Base-by-base conservation (phyloP, 2,797 vertebrate species). In the Fistularia commersonii region DNA sequence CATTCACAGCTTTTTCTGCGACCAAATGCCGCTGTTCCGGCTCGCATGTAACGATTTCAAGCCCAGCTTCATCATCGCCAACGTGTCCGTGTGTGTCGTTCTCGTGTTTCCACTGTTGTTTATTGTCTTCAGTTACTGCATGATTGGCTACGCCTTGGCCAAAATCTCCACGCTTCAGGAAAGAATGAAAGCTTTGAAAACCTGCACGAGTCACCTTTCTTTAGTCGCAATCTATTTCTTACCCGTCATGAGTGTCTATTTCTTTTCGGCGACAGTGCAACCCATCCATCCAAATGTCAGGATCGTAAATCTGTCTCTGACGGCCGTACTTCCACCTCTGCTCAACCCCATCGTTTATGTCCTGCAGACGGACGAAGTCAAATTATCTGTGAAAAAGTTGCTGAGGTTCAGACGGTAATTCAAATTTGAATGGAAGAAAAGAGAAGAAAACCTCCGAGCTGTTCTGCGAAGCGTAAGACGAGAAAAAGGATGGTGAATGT, bases 271-370 rank as follows among this genome's bases (percentile, higher is more conserved):
- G 0, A n/a, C 81, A 3, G 41, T 32, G 13, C n/a, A 34, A 37
- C 61, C 54, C 4, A 84, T 87, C n/a, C 51, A 79, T 54, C 58
- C 32, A 12, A 85, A 88, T 53, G 42, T 52, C 15, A 71, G 83
- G 37, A 88, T 87, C 32, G 54, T 88, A 32, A 88, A 80, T 31
- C 35, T 75, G 38, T 84, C 82, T 32, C 38, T 87, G 32, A 72
- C 77, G 3, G 68, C 74, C 0, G 32, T 77, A n/a, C 51, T 88
- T 15, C 84, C 82, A 41, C 72, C 85, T 1, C 74, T 82, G 77
- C 33, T 87, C n/a, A 89, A 88, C 52, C 83, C 82, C 39, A 72
- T 85, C 6, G 80, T 88, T 46, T 88, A 86, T 71, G 80, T 82
- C 11, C 55, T 88, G 6, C 84, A 86, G 56, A 89, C 86, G 8